phyloP scores from a whole-genome alignment of 1,140 invertebrate genomes.

The Philopotamus ludificatus region DNA sequence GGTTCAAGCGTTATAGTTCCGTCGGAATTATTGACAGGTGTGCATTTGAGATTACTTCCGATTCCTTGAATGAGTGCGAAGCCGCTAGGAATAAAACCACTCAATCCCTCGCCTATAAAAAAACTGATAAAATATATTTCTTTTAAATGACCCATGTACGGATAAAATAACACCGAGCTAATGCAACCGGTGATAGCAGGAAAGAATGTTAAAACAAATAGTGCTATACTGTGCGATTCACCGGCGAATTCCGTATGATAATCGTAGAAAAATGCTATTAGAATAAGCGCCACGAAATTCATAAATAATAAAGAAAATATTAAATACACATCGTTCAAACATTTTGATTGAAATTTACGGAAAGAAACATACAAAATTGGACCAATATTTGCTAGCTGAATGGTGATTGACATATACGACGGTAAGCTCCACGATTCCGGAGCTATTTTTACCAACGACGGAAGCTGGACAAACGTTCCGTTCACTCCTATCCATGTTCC shows the following conservation, averaged over 20 bases:
- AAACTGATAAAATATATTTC: conserved; percentile 70
- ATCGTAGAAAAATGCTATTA: conserved; percentile 75
- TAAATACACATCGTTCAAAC: conserved; percentile 59
- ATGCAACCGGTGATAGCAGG: conserved; percentile 87
- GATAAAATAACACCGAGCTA: conserved; percentile 88
- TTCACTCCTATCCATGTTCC: conserved; percentile 89
- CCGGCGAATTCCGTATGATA: conserved; percentile 61
- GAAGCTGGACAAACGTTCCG: conserved; percentile 87
- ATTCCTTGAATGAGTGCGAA: conserved; percentile 83
- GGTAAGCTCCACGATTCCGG: conserved; percentile 90
- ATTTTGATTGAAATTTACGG: conserved; percentile 54
- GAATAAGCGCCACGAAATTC: conserved; percentile 64
- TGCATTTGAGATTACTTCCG: conserved; percentile 64
- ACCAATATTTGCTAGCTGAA: conserved; percentile 84
- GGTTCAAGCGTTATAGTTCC: conserved; percentile 42
- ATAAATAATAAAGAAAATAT: conserved; percentile 69
- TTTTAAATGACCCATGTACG: conserved; percentile 83
- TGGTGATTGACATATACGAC: conserved; percentile 77
- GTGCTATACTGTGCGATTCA: conserved; percentile 65
- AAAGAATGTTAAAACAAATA: conserved; percentile 76
- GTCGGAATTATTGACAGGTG: conserved; percentile 23
- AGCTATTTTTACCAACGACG: conserved; percentile 73
- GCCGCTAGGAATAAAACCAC: conserved; percentile 84
- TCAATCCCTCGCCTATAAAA: conserved; percentile 74
- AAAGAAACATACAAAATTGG: conserved; percentile 66